Percentiles rank a stretch among this genome's conserved stretches.
These are phyloP conservation scores for Xiphophorus hellerii DNA, from an alignment of 2,113 vertebrate genomes.

Conservation along the genomic window DNA sequence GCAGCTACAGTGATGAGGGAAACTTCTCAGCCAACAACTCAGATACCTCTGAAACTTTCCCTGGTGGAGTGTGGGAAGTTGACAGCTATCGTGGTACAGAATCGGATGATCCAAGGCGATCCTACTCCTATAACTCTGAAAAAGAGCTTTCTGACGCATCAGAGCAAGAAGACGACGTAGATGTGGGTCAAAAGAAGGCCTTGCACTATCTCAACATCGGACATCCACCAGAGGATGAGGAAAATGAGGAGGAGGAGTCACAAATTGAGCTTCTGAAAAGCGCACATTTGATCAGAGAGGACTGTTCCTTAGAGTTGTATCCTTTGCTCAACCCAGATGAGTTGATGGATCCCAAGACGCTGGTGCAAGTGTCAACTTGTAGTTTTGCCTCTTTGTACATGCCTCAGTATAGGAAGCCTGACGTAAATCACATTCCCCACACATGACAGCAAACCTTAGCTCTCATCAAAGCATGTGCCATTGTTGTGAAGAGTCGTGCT, in stretches of 20 bases:
- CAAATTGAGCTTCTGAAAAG: conserved; percentile 60
- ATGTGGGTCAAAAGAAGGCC: conserved; percentile 61
- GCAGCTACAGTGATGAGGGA: conserved; percentile 75
- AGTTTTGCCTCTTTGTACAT: conserved; percentile 81
- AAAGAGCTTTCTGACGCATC: conserved; percentile 86
- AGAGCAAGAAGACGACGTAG: conserved; percentile 73
- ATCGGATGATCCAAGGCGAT: conserved; percentile 60
- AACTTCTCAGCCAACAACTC: conserved; percentile 77
- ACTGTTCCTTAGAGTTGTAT: conserved; percentile 58
- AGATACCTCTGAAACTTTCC: conserved; percentile 69
- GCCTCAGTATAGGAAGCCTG: conserved; percentile 86
- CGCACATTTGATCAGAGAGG: conserved; percentile 15
- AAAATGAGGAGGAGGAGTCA: conserved; percentile 51
- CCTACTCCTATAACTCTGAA: conserved; percentile 81
- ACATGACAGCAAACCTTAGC: conserved; percentile 41
- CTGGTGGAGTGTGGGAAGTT: conserved; percentile 79
- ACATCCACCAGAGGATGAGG: conserved; percentile 62
- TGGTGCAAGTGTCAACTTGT: conserved; percentile 30
- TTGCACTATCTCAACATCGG: conserved; percentile 83
- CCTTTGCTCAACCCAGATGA: conserved; percentile 45
- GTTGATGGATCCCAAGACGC: conserved; percentile 33
- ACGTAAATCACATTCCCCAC: conserved; percentile 67
- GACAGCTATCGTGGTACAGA: conserved; percentile 64
- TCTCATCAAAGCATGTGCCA: conserved; percentile 10
- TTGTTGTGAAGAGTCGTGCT: neutral